phyloP scores from a whole-genome alignment of 2,113 vertebrate species.

The Beaufortia kweichowensis region DNA sequence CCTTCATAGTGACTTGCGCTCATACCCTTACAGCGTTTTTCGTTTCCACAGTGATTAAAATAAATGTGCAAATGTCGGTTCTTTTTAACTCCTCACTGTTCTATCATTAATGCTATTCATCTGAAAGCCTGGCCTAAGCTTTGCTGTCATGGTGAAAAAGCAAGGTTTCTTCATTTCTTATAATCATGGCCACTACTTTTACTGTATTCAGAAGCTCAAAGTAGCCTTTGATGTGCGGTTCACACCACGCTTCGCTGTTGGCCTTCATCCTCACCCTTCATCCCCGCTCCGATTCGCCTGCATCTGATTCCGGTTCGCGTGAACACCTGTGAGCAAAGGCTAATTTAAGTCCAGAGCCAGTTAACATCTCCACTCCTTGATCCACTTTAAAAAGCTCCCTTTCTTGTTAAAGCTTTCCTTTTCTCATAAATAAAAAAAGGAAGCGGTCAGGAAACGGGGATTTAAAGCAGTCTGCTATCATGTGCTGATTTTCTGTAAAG shows the following conservation, averaged over 20 bases:
- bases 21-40: constrained; percentile 10
- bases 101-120: constrained; percentile 68
- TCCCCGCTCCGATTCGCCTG: constrained; percentile 31
- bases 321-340: constrained; percentile 42
- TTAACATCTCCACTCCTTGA: constrained; percentile 39
- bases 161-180: constrained; percentile 72
- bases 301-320: constrained; percentile 12
- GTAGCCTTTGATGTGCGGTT: constrained; percentile 73
- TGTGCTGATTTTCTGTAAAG: constrained; percentile 16
- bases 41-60: constrained; percentile 69
- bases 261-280: constrained; percentile 31
- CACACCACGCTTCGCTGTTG: constrained; percentile 35
- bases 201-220: constrained; percentile 72
- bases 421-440: constrained; percentile 69
- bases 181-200: constrained; percentile 77
- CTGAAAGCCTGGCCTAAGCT: constrained; percentile 37
- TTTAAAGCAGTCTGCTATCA: constrained; percentile 65
- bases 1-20: constrained; percentile 35
- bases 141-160: constrained; percentile 39
- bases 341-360: constrained; percentile 27
- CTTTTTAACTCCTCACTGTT: constrained; percentile 65
- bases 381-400: constrained; percentile 51
- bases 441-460: constrained; percentile 65
- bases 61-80: constrained; percentile 64
- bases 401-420: constrained; percentile 56